Evolutionary conservation across 2,113 vertebrate genomes (phyloP).

Genomic region (Tor tambroides): DNA sequence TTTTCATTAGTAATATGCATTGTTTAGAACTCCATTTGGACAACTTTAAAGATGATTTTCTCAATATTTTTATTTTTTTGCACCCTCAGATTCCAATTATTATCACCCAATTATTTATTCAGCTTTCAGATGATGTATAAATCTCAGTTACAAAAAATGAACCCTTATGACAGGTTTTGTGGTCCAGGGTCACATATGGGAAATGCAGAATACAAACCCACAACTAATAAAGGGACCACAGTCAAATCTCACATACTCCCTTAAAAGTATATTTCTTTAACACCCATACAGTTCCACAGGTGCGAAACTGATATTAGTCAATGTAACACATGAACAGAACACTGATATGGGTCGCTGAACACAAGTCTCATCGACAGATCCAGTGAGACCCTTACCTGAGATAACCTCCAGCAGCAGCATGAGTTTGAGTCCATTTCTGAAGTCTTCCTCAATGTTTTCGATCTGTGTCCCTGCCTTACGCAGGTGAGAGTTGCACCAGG

Average conservation of each 20-base stretch:
- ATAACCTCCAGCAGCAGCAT: conserved; percentile 59
- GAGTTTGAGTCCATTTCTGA: conserved; percentile 58
- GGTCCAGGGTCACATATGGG: too few species aligned
- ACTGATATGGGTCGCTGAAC: not conserved
- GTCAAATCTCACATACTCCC: not conserved
- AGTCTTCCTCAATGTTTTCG: conserved; percentile 59
- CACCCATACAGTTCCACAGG: not conserved
- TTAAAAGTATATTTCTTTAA: not conserved
- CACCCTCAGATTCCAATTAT: too few species aligned
- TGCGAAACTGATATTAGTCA: not conserved
- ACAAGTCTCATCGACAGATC: not conserved
- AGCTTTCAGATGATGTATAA: too few species aligned
- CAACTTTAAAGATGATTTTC: too few species aligned
- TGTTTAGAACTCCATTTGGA: too few species aligned
- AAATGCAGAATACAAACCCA: too few species aligned
- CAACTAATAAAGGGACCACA: too few species aligned
- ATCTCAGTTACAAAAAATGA: too few species aligned
- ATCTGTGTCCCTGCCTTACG: conserved; percentile 60
- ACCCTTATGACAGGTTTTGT: too few species aligned
- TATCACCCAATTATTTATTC: too few species aligned
- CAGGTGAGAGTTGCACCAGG: conserved; percentile 60
- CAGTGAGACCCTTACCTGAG: conserved; percentile 37
- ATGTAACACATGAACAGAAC: not conserved
- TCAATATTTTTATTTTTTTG: too few species aligned
- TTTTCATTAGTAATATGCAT: too few species aligned